Conservation (phyloP, 2,113 vertebrate genomes). For the Chitala chitala region DNA sequence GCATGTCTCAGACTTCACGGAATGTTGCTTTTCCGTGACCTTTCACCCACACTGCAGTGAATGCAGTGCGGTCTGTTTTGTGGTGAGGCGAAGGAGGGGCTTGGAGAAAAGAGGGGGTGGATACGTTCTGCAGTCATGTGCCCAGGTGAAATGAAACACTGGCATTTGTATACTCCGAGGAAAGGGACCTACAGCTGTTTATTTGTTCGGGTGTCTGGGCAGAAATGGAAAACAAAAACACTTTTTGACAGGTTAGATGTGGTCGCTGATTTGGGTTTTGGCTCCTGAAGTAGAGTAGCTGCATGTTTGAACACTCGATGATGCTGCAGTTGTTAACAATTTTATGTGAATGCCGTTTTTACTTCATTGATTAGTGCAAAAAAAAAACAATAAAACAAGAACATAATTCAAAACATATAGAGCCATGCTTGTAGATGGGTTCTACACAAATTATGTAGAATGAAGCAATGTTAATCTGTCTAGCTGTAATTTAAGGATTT, state of each 20-base stretch:
- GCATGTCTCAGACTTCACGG: conserved; percentile 58
- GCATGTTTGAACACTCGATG: neutral
- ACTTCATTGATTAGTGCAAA: too few species aligned
- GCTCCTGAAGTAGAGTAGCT: neutral
- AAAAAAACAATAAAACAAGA: too few species aligned
- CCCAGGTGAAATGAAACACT: conserved; percentile 39
- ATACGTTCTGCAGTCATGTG: conserved; percentile 56
- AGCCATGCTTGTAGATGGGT: too few species aligned
- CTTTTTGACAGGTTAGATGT: neutral
- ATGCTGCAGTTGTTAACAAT: too few species aligned
- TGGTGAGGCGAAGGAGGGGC: conserved; percentile 45
- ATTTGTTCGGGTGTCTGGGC: neutral
- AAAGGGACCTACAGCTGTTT: neutral
- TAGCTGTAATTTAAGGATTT: too few species aligned
- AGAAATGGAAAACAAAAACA: neutral
- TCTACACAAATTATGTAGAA: too few species aligned
- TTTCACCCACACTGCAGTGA: conserved; percentile 60
- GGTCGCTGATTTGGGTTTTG: neutral
- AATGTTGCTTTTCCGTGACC: conserved; percentile 68
- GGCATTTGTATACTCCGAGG: conserved; percentile 21
- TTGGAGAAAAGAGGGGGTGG: conserved; percentile 37
- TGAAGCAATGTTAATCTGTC: too few species aligned
- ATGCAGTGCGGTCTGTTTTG: conserved; percentile 26
- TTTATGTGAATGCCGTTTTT: too few species aligned
- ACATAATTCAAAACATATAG: too few species aligned